Base-by-base conservation (phyloP, 1,140 invertebrate genomes). In the Sinonovacula constricta region DNA sequence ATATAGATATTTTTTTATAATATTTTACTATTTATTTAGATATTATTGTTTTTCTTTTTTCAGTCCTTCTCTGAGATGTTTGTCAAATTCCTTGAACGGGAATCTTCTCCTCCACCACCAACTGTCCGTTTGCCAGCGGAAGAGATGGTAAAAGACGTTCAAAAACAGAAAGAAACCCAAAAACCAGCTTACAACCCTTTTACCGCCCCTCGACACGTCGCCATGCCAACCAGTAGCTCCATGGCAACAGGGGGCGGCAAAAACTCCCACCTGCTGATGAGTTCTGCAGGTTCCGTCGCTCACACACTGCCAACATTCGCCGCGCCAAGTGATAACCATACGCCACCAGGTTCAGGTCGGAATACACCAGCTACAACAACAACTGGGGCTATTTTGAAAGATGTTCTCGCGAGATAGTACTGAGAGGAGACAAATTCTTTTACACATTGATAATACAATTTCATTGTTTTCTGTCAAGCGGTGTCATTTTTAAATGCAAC, bases 21-120 rank as follows among this genome's bases (percentile, higher is more conserved):
- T n/a, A n/a, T n/a, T n/a, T n/a, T n/a, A n/a, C n/a, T n/a, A n/a
- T n/a, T n/a, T n/a, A n/a, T n/a, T n/a, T n/a, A n/a, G n/a, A n/a
- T n/a, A n/a, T n/a, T 45, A 45, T 18, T 45, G 39, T 39, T 72
- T 69, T 81, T 76, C 76, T 26, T 72, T 60, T 84, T 86, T 67
- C 92, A 93, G 92, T 94, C 94, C 0, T 92, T 98, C 60, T 95
- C 96, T 0, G 94, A 95, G 80, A 95, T 97, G 54, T 98, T 98
- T 91, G 95, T 98, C 0, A 94, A 94, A 86, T 98, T 98, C 91
- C 91, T 98, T 81, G 95, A 97, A 88, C 94, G 92, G 78, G 96
- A 97, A 91, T 97, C 96, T 0, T 93, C 94, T 81, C 95, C 95
- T 0, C 93, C 94, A 75, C 88, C 92, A 15, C 87, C 92, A 10